Percentiles rank a stretch among this genome's conserved stretches.
Conservation (phyloP, 2,797 vertebrate genomes). For the Sebastes goodei region DNA sequence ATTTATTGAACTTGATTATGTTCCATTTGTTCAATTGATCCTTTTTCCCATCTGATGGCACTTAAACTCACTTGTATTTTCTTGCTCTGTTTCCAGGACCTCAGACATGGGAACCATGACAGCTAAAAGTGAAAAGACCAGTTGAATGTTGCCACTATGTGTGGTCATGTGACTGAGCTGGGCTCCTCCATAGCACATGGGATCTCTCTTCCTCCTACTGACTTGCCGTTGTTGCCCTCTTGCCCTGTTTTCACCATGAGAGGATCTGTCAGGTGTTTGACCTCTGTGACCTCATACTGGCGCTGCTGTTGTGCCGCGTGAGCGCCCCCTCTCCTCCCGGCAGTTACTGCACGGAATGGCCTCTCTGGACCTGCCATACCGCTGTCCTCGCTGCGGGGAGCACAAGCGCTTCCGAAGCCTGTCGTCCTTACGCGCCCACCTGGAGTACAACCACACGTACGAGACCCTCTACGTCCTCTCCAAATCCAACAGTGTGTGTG, state of each 20-base stretch:
- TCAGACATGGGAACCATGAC: conserved; percentile 24
- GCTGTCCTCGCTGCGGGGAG: conserved; percentile 98
- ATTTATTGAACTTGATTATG: not conserved
- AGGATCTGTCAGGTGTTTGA: conserved; percentile 57
- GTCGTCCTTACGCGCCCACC: conserved; percentile 94
- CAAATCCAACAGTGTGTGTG: conserved; percentile 97
- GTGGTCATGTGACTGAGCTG: conserved; percentile 54
- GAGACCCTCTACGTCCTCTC: conserved; percentile 99
- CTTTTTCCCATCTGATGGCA: not conserved
- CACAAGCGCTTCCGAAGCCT: conserved; percentile 99
- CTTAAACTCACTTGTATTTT: conserved; percentile 1
- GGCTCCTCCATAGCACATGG: conserved; percentile 25
- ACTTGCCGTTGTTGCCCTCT: conserved; percentile 8
- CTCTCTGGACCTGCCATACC: conserved; percentile 98
- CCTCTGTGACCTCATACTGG: conserved; percentile 67
- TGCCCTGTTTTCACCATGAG: conserved; percentile 73
- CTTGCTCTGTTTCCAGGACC: conserved; percentile 53
- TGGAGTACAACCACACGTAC: conserved; percentile 99
- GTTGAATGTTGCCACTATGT: conserved; percentile 54
- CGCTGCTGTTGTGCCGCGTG: conserved; percentile 71
- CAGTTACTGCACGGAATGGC: conserved; percentile 89
- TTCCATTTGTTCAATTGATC: not conserved
- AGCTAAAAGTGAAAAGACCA: conserved; percentile 33
- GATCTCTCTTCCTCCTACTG: conserved; percentile 23
- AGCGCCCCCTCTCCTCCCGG: conserved; percentile 69